phyloP scores from a whole-genome alignment of 2,797 vertebrate genomes.

The Psittacula derbiana region DNA sequence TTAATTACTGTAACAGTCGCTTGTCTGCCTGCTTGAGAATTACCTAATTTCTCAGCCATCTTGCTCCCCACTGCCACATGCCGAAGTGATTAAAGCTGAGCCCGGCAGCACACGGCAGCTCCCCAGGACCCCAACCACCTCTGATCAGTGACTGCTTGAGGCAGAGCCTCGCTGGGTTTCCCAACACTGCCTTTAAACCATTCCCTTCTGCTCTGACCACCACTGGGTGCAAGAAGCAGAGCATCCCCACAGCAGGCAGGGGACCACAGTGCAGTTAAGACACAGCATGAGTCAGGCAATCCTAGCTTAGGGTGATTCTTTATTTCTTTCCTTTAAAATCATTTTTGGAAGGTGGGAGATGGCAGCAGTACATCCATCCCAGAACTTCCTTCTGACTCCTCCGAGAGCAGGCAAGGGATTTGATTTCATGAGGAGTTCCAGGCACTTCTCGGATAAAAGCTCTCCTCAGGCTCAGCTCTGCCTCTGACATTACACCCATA shows the following conservation, averaged over 20 bases:
- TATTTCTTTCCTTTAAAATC: neutral
- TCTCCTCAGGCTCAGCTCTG: neutral
- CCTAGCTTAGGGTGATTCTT: neutral
- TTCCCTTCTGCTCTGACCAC: neutral
- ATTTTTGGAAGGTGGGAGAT: neutral
- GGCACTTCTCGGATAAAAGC: slow-evolving; percentile 41
- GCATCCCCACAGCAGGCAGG: fast-evolving
- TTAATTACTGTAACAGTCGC: slow-evolving; percentile 77
- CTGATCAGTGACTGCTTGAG: fast-evolving
- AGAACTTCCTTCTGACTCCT: slow-evolving; percentile 41
- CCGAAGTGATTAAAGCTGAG: neutral
- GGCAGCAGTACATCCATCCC: neutral
- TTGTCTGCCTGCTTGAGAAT: slow-evolving; percentile 62
- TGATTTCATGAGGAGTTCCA: slow-evolving; percentile 44
- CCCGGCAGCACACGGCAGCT: fast-evolving
- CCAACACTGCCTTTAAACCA: too few relatives aligned
- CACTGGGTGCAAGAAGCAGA: neutral
- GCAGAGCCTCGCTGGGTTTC: neutral
- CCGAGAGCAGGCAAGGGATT: slow-evolving; percentile 4
- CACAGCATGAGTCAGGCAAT: fast-evolving
- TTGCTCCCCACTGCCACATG: neutral
- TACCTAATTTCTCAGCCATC: slow-evolving; percentile 53
- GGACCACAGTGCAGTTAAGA: neutral
- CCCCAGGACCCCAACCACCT: neutral
- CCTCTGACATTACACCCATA: slow-evolving; percentile 9